A percentile compares a stretch with the other conserved stretches of the same genome.
Evolutionary conservation across 30 jellyfish, hydroid and myxozoan species (phyloP).

Genomic region (Rhopilema esculentum): DNA sequence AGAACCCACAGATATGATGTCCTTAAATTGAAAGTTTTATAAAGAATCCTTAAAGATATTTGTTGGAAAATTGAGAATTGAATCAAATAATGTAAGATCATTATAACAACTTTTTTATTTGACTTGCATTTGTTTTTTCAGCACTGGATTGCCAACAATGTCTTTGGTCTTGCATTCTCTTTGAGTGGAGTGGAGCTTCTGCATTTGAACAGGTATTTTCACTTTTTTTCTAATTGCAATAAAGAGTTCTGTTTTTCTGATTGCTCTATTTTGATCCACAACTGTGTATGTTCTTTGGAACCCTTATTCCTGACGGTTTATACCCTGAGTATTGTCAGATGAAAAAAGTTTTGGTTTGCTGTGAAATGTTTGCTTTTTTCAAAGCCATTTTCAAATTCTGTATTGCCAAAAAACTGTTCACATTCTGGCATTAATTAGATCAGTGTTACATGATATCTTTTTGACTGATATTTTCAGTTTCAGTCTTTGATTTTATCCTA

Average conservation of each 20-base stretch:
- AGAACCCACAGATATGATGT: no score
- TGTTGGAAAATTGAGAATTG: neutral
- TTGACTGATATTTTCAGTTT: neutral
- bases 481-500: neutral
- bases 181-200: conserved; percentile 94
- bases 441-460: neutral
- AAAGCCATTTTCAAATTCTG: no score
- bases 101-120: neutral
- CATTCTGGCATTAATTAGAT: neutral
- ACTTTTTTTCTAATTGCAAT: no score
- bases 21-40: no score
- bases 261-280: no score
- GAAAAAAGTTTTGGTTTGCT: no score
- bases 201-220: conserved; percentile 95
- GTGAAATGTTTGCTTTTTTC: no score
- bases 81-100: neutral
- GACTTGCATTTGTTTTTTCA: neutral
- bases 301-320: no score
- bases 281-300: no score
- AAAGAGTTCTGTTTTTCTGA: no score
- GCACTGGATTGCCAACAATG: conserved; percentile 97
- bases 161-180: conserved; percentile 94
- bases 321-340: no score
- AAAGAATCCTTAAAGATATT: neutral
- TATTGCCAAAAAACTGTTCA: neutral